Evolutionary conservation across 2,113 vertebrate genomes (phyloP).

Genomic region (Notarius quadriscutis): DNA sequence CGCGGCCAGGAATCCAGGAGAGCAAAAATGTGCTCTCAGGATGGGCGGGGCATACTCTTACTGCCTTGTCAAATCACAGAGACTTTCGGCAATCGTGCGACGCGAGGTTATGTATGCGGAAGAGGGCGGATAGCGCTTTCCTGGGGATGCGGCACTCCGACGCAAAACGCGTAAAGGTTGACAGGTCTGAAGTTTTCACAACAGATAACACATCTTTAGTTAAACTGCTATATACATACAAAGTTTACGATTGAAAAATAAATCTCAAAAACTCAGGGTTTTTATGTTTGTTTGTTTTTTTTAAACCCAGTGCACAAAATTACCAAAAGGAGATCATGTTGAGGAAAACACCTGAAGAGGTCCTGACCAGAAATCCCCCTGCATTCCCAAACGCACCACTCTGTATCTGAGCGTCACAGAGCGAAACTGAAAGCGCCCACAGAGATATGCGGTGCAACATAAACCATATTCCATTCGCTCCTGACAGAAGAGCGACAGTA

Average conservation of each 20-base stretch:
- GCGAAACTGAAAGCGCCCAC: background rate
- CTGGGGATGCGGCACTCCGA: background rate
- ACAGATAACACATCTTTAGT: background rate
- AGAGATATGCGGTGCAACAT: background rate
- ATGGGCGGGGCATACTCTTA: background rate
- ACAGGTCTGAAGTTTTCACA: background rate
- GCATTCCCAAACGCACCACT: background rate
- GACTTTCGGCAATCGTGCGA: background rate
- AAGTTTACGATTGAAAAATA: background rate
- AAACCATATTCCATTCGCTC: constrained; percentile 21
- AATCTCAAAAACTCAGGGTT: background rate
- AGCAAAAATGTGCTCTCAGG: background rate
- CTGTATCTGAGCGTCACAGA: background rate
- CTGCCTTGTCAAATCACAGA: background rate
- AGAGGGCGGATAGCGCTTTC: background rate
- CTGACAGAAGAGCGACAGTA: constrained; percentile 36
- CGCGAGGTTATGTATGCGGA: background rate
- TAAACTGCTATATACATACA: background rate
- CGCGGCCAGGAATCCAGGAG: background rate
- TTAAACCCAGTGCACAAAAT: background rate
- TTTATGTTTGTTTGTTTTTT: background rate
- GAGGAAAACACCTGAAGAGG: constrained; percentile 12
- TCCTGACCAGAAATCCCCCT: background rate
- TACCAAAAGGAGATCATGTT: constrained; percentile 1
- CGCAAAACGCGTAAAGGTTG: too few relatives aligned